Base-by-base conservation (phyloP, 2,113 vertebrate genomes). In the Saccopteryx bilineata region DNA sequence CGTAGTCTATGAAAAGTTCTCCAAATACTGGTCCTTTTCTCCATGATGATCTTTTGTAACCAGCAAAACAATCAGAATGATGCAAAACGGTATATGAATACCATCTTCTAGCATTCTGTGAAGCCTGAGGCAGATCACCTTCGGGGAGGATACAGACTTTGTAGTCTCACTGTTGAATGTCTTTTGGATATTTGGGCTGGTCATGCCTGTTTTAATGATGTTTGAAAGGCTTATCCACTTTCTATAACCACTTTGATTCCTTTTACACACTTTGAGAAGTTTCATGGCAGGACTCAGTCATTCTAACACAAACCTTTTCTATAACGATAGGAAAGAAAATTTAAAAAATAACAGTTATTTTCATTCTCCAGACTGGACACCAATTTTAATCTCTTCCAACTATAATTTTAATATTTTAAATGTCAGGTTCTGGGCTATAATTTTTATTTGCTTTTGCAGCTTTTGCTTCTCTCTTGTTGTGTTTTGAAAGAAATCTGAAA, bases 401-500 rank as follows among this genome's bases (percentile, higher is more conserved):
- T 93, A 15, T 82, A 80, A 76, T 92, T 95, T 87, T 74, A 54
- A 72, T 89, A 69, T 78, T 90, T 96, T 79, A 80, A 66, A 91
- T 75, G 69, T 75, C 82, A 94, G 58, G 24, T 69, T 89, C 50
- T 54, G 76, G 76, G 56, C 61, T 94, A 21, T 72, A 80, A 46
- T 72, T 94, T 83, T 86, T 58, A 19, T 19, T 91, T 83, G 72
- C 19, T 83, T 96, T 91, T 86, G 58, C 33, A 95, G 54, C 71
- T 72, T 19, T 95, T 94, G 2, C 48, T 83, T 96, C 15, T 96
- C 94, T 92, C n/a, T 74, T 76, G 24, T 33, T n/a, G 5, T 26
- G 63, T 82, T 63, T 75, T 79, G 46, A 87, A 95, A 97, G 82
- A 61, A 78, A 75, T 71, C 69, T 87, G 74, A 94, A 93, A 96